Percentiles rank a stretch among this genome's conserved stretches.
Conservation (phyloP, 1,140 invertebrate genomes). For the Paracyclopina nana region DNA sequence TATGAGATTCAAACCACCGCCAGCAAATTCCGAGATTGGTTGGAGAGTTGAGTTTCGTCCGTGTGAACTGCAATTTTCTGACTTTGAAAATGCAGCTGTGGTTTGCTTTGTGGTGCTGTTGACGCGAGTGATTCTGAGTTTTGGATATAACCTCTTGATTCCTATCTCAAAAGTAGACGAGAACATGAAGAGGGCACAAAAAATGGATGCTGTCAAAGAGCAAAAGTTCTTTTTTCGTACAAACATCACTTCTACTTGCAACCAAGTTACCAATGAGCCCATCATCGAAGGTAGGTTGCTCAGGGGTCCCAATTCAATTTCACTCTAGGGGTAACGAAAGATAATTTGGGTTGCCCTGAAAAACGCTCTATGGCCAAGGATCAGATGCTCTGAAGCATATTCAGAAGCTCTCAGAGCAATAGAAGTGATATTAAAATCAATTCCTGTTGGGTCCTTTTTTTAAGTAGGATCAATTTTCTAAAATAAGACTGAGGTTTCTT, state of each 20-base stretch:
- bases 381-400: too few relatives aligned
- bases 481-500: too few relatives aligned
- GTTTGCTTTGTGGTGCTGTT: slow-evolving; percentile 95
- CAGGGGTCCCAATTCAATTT: neutral
- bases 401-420: too few relatives aligned
- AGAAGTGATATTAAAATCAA: too few relatives aligned
- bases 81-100: slow-evolving; percentile 98
- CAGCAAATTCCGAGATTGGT: slow-evolving; percentile 79
- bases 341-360: neutral
- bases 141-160: slow-evolving; percentile 85
- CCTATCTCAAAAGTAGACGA: slow-evolving; percentile 83
- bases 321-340: neutral
- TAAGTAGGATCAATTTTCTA: too few relatives aligned
- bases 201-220: slow-evolving; percentile 55
- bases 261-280: neutral
- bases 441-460: too few relatives aligned
- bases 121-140: slow-evolving; percentile 88
- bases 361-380: neutral
- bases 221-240: slow-evolving; percentile 81
- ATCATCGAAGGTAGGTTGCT: slow-evolving; percentile 18
- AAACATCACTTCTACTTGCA: slow-evolving; percentile 37
- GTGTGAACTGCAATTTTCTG: slow-evolving; percentile 92
- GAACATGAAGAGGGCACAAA: slow-evolving; percentile 89
- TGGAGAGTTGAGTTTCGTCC: slow-evolving; percentile 99
- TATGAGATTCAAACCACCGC: slow-evolving; percentile 97